These are phyloP conservation scores for Octodonta nipae DNA, from an alignment of 2,888 invertebrate species.

Conservation along the genomic window DNA sequence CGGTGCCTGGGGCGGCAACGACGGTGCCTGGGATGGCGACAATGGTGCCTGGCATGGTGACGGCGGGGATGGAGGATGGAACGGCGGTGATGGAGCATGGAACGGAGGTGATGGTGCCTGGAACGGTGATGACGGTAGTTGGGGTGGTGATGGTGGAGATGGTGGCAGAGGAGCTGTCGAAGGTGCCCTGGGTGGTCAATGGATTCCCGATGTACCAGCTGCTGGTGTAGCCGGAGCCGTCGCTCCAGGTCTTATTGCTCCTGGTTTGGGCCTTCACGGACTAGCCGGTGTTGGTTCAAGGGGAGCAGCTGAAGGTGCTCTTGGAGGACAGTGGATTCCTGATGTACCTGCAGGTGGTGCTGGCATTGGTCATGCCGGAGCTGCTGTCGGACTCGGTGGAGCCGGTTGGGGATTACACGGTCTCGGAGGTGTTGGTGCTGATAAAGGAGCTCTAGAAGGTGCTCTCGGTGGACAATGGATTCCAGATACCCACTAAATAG, in stretches of 20 bases:
- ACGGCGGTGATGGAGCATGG: conserved; percentile 2
- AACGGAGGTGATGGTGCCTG: not conserved
- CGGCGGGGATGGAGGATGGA: not conserved
- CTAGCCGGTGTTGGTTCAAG: conserved; percentile 5
- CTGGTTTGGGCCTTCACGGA: conserved; percentile 7
- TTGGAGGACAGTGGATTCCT: conserved; percentile 24
- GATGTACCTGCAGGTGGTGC: conserved; percentile 12
- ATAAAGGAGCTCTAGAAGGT: conserved; percentile 12
- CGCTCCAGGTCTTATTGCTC: conserved; percentile 7
- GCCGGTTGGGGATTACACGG: not conserved
- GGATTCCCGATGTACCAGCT: conserved; percentile 18
- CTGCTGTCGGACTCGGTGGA: not conserved
- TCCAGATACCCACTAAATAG: too few species aligned
- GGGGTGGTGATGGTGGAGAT: not conserved
- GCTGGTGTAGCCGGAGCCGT: not conserved
- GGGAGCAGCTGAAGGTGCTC: conserved; percentile 14
- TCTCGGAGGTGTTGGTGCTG: conserved; percentile 11
- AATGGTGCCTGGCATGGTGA: not conserved
- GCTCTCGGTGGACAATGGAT: conserved; percentile 11
- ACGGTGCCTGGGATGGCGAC: not conserved
- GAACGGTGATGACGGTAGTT: not conserved
- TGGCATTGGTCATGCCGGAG: not conserved
- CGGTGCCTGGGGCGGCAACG: conserved; percentile 1
- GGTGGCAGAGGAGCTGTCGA: conserved; percentile 12
- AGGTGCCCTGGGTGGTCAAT: conserved; percentile 22